Evolutionary conservation across 2,888 invertebrate genomes (phyloP).

Genomic region (Macaria notata): DNA sequence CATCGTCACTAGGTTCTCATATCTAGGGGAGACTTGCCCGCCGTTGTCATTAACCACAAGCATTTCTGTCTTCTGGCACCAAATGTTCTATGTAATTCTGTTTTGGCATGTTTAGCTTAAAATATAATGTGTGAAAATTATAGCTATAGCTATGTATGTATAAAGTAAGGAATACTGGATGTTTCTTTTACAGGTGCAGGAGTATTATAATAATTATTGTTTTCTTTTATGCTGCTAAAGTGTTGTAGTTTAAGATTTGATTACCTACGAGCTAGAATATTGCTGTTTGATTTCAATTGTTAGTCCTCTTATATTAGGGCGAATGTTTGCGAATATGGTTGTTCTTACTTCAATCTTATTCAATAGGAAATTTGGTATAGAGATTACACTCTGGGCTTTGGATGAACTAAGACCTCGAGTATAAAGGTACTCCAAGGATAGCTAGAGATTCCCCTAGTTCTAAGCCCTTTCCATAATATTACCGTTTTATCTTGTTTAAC

Average conservation of each 20-base stretch:
- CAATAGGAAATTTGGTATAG: too few species aligned
- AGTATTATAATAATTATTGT: background rate
- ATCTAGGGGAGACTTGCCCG: slow-evolving; percentile 32
- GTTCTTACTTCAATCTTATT: too few species aligned
- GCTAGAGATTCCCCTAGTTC: too few species aligned
- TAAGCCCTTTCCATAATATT: too few species aligned
- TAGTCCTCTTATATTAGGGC: too few species aligned
- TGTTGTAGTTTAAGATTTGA: background rate
- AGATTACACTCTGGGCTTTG: too few species aligned
- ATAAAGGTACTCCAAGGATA: too few species aligned
- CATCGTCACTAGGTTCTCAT: slow-evolving; percentile 35
- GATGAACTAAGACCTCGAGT: too few species aligned
- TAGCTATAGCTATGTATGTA: background rate
- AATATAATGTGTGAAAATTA: slow-evolving; percentile 10
- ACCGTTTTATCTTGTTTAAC: too few species aligned
- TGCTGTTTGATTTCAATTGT: background rate
- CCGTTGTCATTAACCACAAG: slow-evolving; percentile 46
- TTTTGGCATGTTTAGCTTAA: slow-evolving; percentile 58
- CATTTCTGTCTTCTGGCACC: slow-evolving; percentile 58
- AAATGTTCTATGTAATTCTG: slow-evolving; percentile 47
- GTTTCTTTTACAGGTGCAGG: slow-evolving; percentile 23
- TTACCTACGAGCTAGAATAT: background rate
- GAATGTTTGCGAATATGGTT: too few species aligned
- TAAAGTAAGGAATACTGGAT: too few species aligned
- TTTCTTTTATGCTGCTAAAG: slow-evolving; percentile 14